Evolutionary conservation across 1,140 invertebrate genomes (phyloP), one percentile per base, ranked within the genome.

Genomic region (Caenorhabditis inopinata): DNA sequence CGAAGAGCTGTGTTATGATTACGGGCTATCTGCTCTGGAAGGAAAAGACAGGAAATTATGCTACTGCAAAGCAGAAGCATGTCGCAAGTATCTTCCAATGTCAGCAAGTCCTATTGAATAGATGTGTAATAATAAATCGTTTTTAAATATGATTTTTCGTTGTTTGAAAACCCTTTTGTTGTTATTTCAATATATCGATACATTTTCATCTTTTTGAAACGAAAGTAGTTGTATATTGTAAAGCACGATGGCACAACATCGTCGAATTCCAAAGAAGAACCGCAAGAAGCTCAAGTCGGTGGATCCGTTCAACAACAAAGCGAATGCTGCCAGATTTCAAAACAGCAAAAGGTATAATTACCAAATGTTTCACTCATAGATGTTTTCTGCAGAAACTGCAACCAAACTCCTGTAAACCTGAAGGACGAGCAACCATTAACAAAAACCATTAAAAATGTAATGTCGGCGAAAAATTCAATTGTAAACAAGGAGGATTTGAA

Each of bases 221-320:
- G n/a, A n/a, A n/a, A n/a, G n/a, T n/a, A n/a, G n/a, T n/a, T n/a
- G n/a, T n/a, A n/a, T n/a, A n/a, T n/a, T n/a, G n/a, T n/a, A n/a
- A n/a, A n/a, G n/a, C 11, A 6, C 16, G 29, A 83, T 82, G 81
- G 81, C 48, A 5, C 68, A 47, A 9, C 79, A 81, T 46, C 53
- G 73, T 47, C 51, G 79, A 6, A 82, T 82, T 35, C 48, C 47
- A 35, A 74, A 79, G 62, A 83, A 83, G 80, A 83, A 82, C 18
- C 81, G 81, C 23, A 83, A 83, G 53, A 83, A 76, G 81, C 48
- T 83, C 23, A 83, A 83, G 21, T 76, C 79, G 16, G 80, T 82
- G n/a, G 81, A 83, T 62, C 81, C 81, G 35, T 82, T 81, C 79
- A 82, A 82, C 47, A 49, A 27, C 16, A 73, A 82, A 5, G 47